A percentile compares a stretch with the other conserved stretches of the same genome.
Evolutionary conservation across 2,888 invertebrate genomes (phyloP).

Genomic region (Laspeyria flexula): DNA sequence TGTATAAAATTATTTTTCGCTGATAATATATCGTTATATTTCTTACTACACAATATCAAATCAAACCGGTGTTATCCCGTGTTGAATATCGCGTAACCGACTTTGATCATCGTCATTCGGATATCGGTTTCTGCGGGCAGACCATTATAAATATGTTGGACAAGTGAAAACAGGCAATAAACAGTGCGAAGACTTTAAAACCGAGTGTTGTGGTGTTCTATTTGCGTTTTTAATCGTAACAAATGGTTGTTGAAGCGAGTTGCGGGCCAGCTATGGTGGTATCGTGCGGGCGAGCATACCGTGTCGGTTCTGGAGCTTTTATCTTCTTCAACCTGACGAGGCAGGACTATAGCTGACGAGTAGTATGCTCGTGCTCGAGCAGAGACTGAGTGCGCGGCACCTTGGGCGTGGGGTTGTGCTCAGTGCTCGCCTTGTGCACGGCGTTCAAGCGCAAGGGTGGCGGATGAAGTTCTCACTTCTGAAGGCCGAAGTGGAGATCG

Average conservation of each 20-base stretch:
- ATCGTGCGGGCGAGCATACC: conserved; percentile 64
- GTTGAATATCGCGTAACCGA: conserved; percentile 29
- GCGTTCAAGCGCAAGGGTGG: conserved; percentile 78
- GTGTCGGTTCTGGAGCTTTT: conserved; percentile 75
- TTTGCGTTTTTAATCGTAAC: conserved; percentile 56
- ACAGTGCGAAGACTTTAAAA: conserved; percentile 22
- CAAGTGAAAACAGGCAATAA: conserved; percentile 64
- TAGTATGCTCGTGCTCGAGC: conserved; percentile 83
- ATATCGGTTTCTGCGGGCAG: conserved; percentile 41
- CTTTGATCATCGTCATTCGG: conserved; percentile 26
- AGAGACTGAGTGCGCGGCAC: conserved; percentile 77
- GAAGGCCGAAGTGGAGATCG: conserved; percentile 78
- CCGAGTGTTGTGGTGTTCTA: conserved; percentile 46
- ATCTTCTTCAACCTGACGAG: conserved; percentile 80
- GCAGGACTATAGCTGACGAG: conserved; percentile 84
- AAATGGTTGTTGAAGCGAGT: conserved; percentile 77
- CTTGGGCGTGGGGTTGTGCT: conserved; percentile 71
- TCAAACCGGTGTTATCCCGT: conserved; percentile 57
- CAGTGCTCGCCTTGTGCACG: conserved; percentile 73
- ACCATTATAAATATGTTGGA: conserved; percentile 75
- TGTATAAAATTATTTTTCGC: conserved; percentile 54
- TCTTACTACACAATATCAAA: conserved; percentile 29
- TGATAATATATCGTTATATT: conserved; percentile 46
- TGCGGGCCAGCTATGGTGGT: conserved; percentile 78
- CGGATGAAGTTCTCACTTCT: conserved; percentile 78